Percentiles rank a stretch among this genome's conserved stretches.
Conservation (phyloP, 1,140 invertebrate genomes). For the Drusus annulatus region DNA sequence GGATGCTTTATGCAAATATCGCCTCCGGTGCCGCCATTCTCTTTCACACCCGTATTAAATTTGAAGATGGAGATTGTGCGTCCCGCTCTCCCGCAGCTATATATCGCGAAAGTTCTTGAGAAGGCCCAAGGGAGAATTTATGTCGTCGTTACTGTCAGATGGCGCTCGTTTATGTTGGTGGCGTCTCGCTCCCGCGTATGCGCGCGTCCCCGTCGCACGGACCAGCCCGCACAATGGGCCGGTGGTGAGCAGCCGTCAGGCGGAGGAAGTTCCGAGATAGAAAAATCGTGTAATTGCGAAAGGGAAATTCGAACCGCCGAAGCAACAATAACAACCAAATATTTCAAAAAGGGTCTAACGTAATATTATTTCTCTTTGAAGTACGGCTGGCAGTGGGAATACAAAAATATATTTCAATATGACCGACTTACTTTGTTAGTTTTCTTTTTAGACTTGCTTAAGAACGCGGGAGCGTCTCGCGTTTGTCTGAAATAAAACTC, state of each 20-base stretch:
- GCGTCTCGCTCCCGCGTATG: constrained; percentile 24
- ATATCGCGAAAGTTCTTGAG: constrained; percentile 58
- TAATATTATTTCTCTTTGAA: constrained; percentile 31
- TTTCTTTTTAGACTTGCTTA: not conserved
- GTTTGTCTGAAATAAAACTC: too few relatives aligned
- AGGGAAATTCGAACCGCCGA: constrained; percentile 23
- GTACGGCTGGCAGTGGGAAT: not conserved
- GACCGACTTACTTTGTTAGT: not conserved
- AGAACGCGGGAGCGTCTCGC: too few relatives aligned
- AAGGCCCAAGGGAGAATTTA: constrained; percentile 64
- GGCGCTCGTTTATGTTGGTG: constrained; percentile 63
- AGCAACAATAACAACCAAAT: constrained; percentile 31
- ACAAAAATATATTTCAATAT: not conserved
- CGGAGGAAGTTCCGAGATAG: constrained; percentile 15
- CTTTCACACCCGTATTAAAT: constrained; percentile 31
- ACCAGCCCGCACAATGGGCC: not conserved
- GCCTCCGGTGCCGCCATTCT: constrained; percentile 28
- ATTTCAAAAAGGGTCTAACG: constrained; percentile 8
- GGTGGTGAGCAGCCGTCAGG: constrained; percentile 13
- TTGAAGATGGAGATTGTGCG: constrained; percentile 18
- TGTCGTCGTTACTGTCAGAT: constrained; percentile 66
- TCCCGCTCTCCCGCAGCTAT: constrained; percentile 42
- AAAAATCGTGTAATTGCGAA: constrained; percentile 32
- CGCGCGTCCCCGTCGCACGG: constrained; percentile 13
- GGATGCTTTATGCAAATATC: constrained; percentile 58